These are phyloP conservation scores for Scyliorhinus canicula DNA, from an alignment of 2,797 vertebrate species.

Conservation along the genomic window DNA sequence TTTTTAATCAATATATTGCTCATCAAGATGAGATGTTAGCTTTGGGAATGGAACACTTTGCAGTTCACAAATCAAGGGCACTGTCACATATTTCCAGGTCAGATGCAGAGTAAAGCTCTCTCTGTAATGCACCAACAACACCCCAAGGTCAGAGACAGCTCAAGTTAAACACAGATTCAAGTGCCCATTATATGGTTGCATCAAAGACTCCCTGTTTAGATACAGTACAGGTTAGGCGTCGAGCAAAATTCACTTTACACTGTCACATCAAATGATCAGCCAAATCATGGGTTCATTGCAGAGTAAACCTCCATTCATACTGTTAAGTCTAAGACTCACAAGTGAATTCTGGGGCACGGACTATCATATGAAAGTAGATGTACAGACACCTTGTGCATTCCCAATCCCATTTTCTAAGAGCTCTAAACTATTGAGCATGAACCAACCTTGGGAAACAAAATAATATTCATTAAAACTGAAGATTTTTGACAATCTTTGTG, in stretches of 20 bases:
- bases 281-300: background rate
- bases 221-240: background rate
- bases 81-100: background rate
- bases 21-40: background rate
- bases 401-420: background rate
- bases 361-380: no score
- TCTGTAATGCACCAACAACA: background rate
- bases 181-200: background rate
- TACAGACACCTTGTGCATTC: background rate
- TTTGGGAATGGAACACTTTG: background rate
- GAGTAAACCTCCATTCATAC: background rate
- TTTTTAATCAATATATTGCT: background rate
- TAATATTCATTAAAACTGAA: constrained; percentile 27
- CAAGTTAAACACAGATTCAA: constrained; percentile 1
- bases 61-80: background rate
- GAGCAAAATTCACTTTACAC: background rate
- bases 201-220: background rate
- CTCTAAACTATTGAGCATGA: background rate
- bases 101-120: background rate
- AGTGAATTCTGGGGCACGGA: background rate
- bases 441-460: constrained; percentile 1
- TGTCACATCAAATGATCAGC: background rate
- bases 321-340: background rate
- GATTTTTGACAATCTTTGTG: constrained; percentile 28
- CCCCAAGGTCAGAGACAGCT: background rate